These are phyloP conservation scores for Pachydiplax longipennis DNA, from an alignment of 2,888 invertebrate genomes.

Conservation along the genomic window DNA sequence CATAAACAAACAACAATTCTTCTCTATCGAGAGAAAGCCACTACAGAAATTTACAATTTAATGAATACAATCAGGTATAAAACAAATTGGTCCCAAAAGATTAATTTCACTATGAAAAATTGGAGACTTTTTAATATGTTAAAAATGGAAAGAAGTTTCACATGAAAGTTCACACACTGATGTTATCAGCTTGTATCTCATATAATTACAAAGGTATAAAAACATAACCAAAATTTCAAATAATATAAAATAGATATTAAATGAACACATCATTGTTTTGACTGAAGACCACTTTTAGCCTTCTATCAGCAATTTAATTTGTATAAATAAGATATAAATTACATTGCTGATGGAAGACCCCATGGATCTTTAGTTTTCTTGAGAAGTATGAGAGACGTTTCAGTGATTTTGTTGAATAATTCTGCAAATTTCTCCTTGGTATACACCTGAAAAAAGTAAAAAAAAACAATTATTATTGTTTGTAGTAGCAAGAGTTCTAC, in stretches of 20 bases:
- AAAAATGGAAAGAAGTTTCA: too few relatives aligned
- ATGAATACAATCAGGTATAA: not conserved
- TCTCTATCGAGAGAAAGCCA: not conserved
- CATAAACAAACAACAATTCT: too few relatives aligned
- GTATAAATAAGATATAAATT: too few relatives aligned
- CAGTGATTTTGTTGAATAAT: slow-evolving; percentile 77
- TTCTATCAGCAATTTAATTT: too few relatives aligned
- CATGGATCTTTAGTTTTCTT: slow-evolving; percentile 84
- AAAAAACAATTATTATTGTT: too few relatives aligned
- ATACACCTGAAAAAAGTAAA: slow-evolving; percentile 59
- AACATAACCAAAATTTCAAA: not conserved
- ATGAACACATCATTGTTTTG: not conserved
- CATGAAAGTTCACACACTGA: not conserved
- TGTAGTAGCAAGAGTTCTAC: too few relatives aligned
- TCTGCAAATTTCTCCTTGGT: slow-evolving; percentile 79
- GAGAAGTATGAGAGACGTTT: slow-evolving; percentile 77
- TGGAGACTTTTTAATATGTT: too few relatives aligned
- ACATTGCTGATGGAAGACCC: slow-evolving; percentile 65
- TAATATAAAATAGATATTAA: not conserved
- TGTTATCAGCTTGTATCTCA: too few relatives aligned
- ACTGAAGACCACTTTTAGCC: too few relatives aligned
- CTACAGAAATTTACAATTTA: not conserved
- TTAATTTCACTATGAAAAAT: too few relatives aligned
- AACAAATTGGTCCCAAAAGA: not conserved
- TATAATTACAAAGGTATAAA: not conserved